phyloP scores from a whole-genome alignment of 1,140 invertebrate genomes.

The Drosophila nigromelanica region DNA sequence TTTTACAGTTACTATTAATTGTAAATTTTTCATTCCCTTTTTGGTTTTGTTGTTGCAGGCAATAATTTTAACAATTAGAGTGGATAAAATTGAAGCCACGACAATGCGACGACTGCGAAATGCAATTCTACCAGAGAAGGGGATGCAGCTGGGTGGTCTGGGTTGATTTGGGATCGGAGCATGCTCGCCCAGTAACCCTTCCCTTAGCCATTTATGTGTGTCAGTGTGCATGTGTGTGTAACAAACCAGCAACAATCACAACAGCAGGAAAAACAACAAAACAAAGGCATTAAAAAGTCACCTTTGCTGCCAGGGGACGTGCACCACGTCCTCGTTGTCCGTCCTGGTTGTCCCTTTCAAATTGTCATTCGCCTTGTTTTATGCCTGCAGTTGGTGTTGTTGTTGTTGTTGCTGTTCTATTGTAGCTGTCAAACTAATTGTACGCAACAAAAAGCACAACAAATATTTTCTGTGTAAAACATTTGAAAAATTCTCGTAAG shows the following conservation, averaged over 20 bases:
- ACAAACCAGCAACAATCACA: slow-evolving; percentile 75
- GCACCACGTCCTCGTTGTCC: slow-evolving; percentile 16
- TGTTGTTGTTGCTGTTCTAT: slow-evolving; percentile 33
- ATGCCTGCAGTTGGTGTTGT: slow-evolving; percentile 53
- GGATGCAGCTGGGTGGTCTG: background rate
- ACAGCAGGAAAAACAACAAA: slow-evolving; percentile 50
- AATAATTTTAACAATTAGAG: slow-evolving; percentile 77
- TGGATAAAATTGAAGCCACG: slow-evolving; percentile 44
- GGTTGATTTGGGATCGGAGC: slow-evolving; percentile 19
- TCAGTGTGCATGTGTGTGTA: slow-evolving; percentile 38
- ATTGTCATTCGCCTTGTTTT: slow-evolving; percentile 78
- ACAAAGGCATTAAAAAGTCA: slow-evolving; percentile 79
- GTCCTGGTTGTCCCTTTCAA: slow-evolving; percentile 64
- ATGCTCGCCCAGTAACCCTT: slow-evolving; percentile 35
- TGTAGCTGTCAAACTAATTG: slow-evolving; percentile 72
- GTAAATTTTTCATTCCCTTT: slow-evolving; percentile 18
- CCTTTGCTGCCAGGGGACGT: slow-evolving; percentile 63
- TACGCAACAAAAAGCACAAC: slow-evolving; percentile 73
- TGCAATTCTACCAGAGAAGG: slow-evolving; percentile 3
- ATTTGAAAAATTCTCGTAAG: slow-evolving; percentile 77
- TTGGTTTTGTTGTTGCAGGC: slow-evolving; percentile 38
- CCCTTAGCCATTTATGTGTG: slow-evolving; percentile 27
- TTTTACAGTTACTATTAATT: slow-evolving; percentile 34
- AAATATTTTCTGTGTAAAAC: slow-evolving; percentile 65
- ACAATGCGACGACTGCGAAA: slow-evolving; percentile 40